Base-by-base conservation (phyloP, 1,140 invertebrate species). In the Drosophila bocqueti region DNA sequence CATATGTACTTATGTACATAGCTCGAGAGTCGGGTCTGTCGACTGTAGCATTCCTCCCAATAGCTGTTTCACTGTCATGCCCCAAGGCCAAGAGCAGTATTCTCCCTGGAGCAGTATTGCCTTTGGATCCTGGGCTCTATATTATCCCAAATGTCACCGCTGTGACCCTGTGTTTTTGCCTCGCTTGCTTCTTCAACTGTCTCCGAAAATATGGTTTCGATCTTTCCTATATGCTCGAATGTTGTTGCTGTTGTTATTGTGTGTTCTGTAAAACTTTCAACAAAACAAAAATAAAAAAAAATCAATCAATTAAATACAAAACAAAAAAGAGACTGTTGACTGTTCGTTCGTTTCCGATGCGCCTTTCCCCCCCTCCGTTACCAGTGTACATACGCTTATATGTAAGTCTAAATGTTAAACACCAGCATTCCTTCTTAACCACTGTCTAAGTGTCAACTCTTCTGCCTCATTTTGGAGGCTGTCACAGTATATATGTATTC, bases 361-460 rank as follows among this genome's bases (percentile, higher is more conserved):
- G 54, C 42, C 43, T 60, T 54, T 38, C 9, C 29, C 36, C 45
- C 34, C 40, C 60, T 73, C 24, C 42, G 46, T 60, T 72, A 29
- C 54, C 45, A 71, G 66, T 72, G 67, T 72, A 73, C 67, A 73
- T 72, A 72, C 34, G 45, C 36, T 59, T 71, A 36, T 43, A 36
- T 72, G 67, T 72, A 71, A 49, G 66, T 73, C 66, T 60, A 49
- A 38, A 47, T 59, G 67, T 72, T 50, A 26, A 47, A 72, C 66
- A 72, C 69, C 64, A 71, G 63, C 63, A 67, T 68, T 58, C 36
- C 42, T 71, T 72, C 21, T 52, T 43, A 49, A 72, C 55, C 50
- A 79, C 76, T 69, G 46, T 78, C 74, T 69, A 62, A 77, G 36
- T 76, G 72, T 78, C n/a, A 46, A 34, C n/a, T 42, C 9, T 15